Percentiles rank a stretch among this genome's conserved stretches.
Evolutionary conservation across 2,888 invertebrate genomes (phyloP).

Genomic region (Drosophila testacea): DNA sequence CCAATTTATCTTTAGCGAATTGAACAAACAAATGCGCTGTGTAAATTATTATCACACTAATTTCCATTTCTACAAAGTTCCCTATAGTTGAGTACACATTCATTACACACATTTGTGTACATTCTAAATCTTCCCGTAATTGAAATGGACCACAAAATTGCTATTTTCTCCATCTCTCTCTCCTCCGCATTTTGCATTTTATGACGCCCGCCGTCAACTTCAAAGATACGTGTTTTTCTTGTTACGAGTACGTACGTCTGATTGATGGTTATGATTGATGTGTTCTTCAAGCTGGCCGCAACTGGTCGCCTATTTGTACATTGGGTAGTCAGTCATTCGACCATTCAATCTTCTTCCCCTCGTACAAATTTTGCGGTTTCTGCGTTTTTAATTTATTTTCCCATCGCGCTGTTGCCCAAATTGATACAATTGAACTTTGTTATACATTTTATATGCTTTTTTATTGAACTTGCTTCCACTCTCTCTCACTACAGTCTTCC

Average conservation of each 20-base stretch:
- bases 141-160: conserved; percentile 68
- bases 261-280: conserved; percentile 79
- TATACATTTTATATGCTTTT: conserved; percentile 48
- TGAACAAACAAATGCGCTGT: conserved; percentile 28
- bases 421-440: conserved; percentile 77
- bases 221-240: conserved; percentile 55
- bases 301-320: conserved; percentile 28
- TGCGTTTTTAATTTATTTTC: conserved; percentile 49
- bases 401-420: conserved; percentile 48
- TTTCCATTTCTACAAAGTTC: conserved; percentile 1
- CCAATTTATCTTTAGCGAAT: conserved; percentile 23
- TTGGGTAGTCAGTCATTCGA: conserved; percentile 3
- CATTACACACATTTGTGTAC: not conserved
- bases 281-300: conserved; percentile 45
- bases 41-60: conserved; percentile 25
- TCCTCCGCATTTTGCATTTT: conserved; percentile 39
- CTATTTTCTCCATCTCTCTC: not conserved
- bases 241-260: conserved; percentile 49
- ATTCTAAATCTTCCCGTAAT: conserved; percentile 45
- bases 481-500: not conserved
- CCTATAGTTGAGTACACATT: not conserved
- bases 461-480: not conserved
- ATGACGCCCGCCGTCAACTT: conserved; percentile 60
- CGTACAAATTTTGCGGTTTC: conserved; percentile 12
- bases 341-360: not conserved